These are phyloP conservation scores for Phylloscopus trochilus DNA, from an alignment of 2,113 vertebrate genomes.

Conservation along the genomic window DNA sequence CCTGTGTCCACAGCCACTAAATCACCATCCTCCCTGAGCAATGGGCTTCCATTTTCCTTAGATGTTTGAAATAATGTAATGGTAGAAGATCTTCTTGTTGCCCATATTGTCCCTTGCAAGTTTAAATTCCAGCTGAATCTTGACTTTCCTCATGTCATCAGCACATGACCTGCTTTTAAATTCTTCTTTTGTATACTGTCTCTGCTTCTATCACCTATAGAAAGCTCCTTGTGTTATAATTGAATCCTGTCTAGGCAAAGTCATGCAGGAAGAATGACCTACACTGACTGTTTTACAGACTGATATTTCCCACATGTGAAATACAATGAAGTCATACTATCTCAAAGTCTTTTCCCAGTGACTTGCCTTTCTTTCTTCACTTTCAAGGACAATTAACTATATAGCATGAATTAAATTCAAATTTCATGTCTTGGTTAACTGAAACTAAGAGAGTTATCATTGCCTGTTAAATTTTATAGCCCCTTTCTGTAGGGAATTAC, in stretches of 20 bases:
- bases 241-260: background rate
- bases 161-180: background rate
- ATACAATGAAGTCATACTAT: background rate
- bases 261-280: background rate
- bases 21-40: background rate
- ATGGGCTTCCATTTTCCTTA: background rate
- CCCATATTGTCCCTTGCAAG: background rate
- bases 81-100: background rate
- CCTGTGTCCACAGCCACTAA: background rate
- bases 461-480: conserved; percentile 41
- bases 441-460: conserved; percentile 36
- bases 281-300: background rate
- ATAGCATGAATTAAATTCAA: background rate
- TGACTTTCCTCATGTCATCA: background rate
- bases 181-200: background rate
- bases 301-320: background rate
- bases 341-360: background rate
- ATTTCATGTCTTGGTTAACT: conserved; percentile 34
- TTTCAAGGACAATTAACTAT: conserved; percentile 39
- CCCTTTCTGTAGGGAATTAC: background rate
- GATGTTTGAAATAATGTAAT: background rate
- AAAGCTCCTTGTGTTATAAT: background rate
- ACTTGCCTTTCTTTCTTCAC: background rate
- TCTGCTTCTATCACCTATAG: background rate
- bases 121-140: background rate